phyloP scores from a whole-genome alignment of 2,113 vertebrate genomes.

The Poeciliopsis occidentalis region DNA sequence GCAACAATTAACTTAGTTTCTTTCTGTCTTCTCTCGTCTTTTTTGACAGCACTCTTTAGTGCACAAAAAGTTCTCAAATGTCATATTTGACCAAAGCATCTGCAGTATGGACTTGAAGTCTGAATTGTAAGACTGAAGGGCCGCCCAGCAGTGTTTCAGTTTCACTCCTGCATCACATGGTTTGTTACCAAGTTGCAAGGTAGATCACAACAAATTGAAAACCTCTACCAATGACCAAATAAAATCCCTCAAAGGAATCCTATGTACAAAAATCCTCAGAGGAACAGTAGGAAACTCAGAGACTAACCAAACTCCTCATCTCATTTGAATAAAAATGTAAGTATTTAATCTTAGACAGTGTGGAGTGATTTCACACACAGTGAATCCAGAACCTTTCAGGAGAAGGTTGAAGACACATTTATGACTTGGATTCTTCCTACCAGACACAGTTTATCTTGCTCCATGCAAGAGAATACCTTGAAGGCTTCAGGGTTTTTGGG shows the following conservation, averaged over 20 bases:
- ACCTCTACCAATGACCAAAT: not conserved
- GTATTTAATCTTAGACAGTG: not conserved
- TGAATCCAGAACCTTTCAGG: not conserved
- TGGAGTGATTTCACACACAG: too few relatives aligned
- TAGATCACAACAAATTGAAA: not conserved
- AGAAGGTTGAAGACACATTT: not conserved
- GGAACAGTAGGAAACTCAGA: not conserved
- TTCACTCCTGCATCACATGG: not conserved
- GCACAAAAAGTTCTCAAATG: not conserved
- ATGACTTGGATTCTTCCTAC: not conserved
- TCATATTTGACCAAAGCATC: slow-evolving; percentile 1
- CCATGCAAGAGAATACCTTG: not conserved
- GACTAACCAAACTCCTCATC: not conserved
- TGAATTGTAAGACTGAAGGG: not conserved
- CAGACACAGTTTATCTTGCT: not conserved
- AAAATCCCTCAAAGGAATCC: not conserved
- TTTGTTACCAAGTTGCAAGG: not conserved
- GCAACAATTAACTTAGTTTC: not conserved
- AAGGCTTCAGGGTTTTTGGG: not conserved
- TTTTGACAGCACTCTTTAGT: not conserved
- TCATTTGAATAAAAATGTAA: not conserved
- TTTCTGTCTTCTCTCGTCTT: not conserved
- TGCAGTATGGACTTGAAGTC: not conserved
- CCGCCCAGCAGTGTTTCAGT: not conserved
- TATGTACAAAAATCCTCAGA: not conserved